A percentile compares a stretch with the other conserved stretches of the same genome.
Evolutionary conservation across 2,888 invertebrate genomes (phyloP).

Genomic region (Cephus pygmeus): DNA sequence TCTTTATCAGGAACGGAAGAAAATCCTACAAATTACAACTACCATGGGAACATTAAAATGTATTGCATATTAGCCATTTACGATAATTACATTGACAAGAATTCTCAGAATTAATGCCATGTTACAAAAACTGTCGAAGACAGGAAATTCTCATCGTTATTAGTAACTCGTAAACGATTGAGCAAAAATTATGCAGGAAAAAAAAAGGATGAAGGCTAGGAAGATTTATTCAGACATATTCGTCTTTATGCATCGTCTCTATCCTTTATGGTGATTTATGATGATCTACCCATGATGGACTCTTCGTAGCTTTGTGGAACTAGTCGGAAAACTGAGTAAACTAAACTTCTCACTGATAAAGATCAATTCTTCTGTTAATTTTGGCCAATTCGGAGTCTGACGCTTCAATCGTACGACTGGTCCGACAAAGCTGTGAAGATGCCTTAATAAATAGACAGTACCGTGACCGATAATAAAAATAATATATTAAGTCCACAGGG

Average conservation of each 20-base stretch:
- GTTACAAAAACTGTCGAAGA: not conserved
- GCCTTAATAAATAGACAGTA: not conserved
- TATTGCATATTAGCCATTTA: not conserved
- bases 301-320: not conserved
- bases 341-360: not conserved
- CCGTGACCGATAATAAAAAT: conserved; percentile 15
- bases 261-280: not conserved
- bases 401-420: not conserved
- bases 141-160: not conserved
- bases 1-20: not conserved
- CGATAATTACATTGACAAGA: not conserved
- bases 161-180: not conserved
- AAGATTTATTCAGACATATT: not conserved
- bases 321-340: not conserved
- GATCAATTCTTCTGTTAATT: not conserved
- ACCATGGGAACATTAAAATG: not conserved
- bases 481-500: conserved; percentile 18
- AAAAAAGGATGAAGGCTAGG: not conserved
- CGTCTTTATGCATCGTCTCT: not conserved
- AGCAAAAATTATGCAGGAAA: not conserved
- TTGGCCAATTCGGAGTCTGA: not conserved
- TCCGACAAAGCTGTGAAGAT: not conserved
- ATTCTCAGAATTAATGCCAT: not conserved
- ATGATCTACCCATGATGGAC: not conserved
- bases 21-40: not conserved